These are phyloP conservation scores for Pedetes capensis DNA, from an alignment of 2,113 vertebrate genomes.

Conservation along the genomic window DNA sequence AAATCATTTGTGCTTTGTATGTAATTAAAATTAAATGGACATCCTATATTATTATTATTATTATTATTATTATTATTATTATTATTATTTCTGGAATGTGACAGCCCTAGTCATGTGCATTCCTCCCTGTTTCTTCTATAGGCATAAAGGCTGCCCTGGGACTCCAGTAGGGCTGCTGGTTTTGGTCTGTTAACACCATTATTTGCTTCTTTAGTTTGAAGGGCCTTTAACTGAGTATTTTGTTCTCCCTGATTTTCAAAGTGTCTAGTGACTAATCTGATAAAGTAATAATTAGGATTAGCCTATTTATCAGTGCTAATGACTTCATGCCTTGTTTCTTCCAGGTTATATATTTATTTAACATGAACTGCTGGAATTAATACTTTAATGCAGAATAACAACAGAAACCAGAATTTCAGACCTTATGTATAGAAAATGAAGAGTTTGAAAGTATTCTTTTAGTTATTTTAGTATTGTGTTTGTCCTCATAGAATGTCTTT, in stretches of 20 bases:
- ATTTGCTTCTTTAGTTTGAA: not conserved
- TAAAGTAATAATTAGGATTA: not conserved
- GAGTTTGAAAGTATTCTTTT: constrained; percentile 3
- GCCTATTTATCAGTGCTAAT: not conserved
- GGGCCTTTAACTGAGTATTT: not conserved
- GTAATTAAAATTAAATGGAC: not conserved
- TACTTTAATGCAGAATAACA: not conserved
- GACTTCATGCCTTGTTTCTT: not conserved
- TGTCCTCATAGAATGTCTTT: not conserved
- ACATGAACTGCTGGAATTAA: not conserved
- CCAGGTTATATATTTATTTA: not conserved
- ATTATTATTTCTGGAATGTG: not conserved
- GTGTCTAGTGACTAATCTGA: not conserved
- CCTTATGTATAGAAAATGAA: not conserved
- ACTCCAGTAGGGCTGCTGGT: not conserved
- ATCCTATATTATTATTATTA: not conserved
- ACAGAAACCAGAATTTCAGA: not conserved
- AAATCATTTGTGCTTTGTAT: constrained; percentile 4
- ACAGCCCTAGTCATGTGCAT: not conserved
- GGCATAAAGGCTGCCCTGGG: not conserved
- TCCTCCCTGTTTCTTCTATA: not conserved
- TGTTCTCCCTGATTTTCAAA: not conserved
- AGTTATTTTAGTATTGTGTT: not conserved
- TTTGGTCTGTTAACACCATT: not conserved
- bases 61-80: too few species aligned